Percentiles rank a stretch among this genome's conserved stretches.
Conservation (phyloP, 2,888 invertebrate species). For the Netelia inedita region DNA sequence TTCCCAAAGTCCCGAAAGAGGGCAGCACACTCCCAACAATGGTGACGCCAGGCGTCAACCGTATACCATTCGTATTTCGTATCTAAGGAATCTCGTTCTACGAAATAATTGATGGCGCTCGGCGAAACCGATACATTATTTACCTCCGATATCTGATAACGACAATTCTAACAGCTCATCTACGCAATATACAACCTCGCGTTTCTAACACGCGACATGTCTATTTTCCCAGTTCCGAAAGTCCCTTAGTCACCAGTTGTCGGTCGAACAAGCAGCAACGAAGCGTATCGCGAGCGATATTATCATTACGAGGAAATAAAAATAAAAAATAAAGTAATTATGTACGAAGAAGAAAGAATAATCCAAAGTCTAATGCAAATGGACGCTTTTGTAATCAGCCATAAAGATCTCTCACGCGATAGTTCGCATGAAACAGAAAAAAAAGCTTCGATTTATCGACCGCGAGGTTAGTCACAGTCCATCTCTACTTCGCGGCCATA, state of each 20-base stretch:
- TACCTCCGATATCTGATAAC: constrained; percentile 7
- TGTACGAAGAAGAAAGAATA: neutral
- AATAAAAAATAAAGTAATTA: constrained; percentile 7
- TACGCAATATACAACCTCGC: neutral
- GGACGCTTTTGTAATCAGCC: neutral
- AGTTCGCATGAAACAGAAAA: neutral
- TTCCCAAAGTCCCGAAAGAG: neutral
- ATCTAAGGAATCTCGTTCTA: neutral
- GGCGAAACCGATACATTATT: neutral
- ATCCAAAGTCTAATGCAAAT: neutral
- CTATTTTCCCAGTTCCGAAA: neutral
- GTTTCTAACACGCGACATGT: neutral
- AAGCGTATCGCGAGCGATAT: constrained; percentile 1
- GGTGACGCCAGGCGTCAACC: constrained; percentile 24
- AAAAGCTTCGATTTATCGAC: no score
- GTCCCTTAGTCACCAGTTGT: constrained; percentile 9
- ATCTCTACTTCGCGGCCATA: neutral
- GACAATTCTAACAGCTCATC: neutral
- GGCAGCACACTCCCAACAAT: constrained; percentile 1
- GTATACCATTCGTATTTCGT: neutral
- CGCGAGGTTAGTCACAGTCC: neutral
- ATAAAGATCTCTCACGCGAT: neutral
- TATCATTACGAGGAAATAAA: constrained; percentile 5
- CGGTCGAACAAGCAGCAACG: neutral
- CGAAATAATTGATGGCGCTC: neutral